phyloP scores from a whole-genome alignment of 1,140 invertebrate genomes.

The Lepidostoma basale region DNA sequence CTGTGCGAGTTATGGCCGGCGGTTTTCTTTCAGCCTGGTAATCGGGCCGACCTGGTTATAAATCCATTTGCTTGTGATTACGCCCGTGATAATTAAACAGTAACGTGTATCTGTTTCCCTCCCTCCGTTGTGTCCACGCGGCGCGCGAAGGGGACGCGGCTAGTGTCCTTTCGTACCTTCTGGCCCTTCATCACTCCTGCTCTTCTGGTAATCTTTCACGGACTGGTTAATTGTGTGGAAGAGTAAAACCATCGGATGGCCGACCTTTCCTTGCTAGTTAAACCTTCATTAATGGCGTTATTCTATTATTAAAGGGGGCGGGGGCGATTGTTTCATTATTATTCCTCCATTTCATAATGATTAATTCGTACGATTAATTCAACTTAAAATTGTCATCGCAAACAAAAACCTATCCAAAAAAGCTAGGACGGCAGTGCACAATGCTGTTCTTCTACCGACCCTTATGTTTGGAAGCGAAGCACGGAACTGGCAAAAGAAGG shows the following conservation, averaged over 20 bases:
- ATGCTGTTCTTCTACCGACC: too few relatives aligned
- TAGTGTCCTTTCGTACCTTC: background rate
- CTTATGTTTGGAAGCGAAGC: too few relatives aligned
- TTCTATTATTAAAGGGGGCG: background rate
- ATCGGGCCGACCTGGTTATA: slow-evolving; percentile 7
- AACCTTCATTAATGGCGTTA: slow-evolving; percentile 29
- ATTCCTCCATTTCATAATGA: background rate
- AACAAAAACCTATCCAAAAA: too few relatives aligned
- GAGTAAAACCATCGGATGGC: slow-evolving; percentile 7
- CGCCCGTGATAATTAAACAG: slow-evolving; percentile 18
- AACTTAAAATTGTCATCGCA: too few relatives aligned
- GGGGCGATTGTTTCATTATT: background rate
- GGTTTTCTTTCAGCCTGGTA: slow-evolving; percentile 5
- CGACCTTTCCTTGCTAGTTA: slow-evolving; percentile 24
- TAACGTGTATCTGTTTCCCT: background rate
- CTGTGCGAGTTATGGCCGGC: background rate
- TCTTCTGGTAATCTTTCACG: slow-evolving; percentile 34
- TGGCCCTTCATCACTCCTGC: slow-evolving; percentile 7
- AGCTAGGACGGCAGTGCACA: too few relatives aligned
- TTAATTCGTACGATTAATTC: background rate
- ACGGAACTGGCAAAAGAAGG: too few relatives aligned
- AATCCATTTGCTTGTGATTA: slow-evolving; percentile 26
- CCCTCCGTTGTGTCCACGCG: background rate
- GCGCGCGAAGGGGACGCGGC: background rate
- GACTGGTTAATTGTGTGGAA: slow-evolving; percentile 40